Conservation (phyloP, 64 coral and sea anemone genomes). For the Astreopora myriophthalma region DNA sequence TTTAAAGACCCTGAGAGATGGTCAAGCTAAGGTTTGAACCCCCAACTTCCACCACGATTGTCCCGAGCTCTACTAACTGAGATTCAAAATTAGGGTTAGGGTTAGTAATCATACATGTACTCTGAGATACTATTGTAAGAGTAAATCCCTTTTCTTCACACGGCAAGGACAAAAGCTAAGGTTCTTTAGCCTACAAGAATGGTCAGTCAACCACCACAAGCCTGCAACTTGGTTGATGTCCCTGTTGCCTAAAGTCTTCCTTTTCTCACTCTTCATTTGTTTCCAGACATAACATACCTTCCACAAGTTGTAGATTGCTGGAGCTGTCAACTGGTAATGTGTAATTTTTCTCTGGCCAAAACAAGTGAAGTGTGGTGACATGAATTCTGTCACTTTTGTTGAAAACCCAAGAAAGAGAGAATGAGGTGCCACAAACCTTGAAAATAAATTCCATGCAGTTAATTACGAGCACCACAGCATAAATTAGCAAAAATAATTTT, state of each 20-base stretch:
- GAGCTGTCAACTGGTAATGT: not conserved
- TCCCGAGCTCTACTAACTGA: no score
- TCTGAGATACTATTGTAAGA: no score
- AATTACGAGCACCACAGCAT: not conserved
- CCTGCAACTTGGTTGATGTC: not conserved
- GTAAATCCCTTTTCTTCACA: no score
- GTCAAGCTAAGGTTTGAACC: no score
- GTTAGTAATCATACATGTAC: no score
- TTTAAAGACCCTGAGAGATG: no score
- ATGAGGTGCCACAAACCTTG: slow-evolving; percentile 55
- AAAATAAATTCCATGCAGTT: not conserved
- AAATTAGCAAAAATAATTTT: not conserved
- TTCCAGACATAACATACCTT: not conserved
- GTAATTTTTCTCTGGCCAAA: slow-evolving; percentile 52
- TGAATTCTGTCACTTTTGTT: slow-evolving; percentile 82
- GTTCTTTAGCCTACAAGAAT: no score
- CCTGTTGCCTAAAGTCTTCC: not conserved
- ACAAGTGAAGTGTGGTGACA: slow-evolving; percentile 65
- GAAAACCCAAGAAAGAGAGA: slow-evolving; percentile 75
- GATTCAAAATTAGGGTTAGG: no score
- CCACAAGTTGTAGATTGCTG: not conserved
- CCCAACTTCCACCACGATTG: no score
- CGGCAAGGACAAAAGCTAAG: no score
- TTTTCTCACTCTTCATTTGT: no score
- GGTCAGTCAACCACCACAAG: no score